These are phyloP conservation scores for Channa argus DNA, from an alignment of 2,113 vertebrate species.

Conservation along the genomic window DNA sequence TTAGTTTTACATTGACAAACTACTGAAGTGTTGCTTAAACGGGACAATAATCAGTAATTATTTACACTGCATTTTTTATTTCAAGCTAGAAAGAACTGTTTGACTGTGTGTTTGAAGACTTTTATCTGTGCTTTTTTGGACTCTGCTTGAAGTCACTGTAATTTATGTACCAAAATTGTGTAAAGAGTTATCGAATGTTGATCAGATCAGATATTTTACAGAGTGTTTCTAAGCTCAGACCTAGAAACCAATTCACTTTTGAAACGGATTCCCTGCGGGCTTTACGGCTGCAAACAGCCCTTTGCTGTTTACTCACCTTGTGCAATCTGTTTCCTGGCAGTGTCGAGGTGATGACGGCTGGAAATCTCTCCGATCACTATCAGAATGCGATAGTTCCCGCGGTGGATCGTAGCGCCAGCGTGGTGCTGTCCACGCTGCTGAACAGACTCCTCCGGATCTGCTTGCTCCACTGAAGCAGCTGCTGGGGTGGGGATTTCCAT, in stretches of 20 bases:
- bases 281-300: not conserved
- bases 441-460: slow-evolving; percentile 56
- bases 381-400: slow-evolving; percentile 85
- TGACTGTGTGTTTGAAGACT: too few species aligned
- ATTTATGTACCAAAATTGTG: too few species aligned
- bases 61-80: too few species aligned
- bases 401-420: slow-evolving; percentile 51
- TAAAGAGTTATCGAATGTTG: too few species aligned
- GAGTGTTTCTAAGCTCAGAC: not conserved
- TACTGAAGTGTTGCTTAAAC: too few species aligned
- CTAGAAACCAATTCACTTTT: not conserved
- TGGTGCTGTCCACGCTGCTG: slow-evolving; percentile 71
- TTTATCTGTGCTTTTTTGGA: too few species aligned
- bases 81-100: too few species aligned
- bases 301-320: slow-evolving; percentile 81
- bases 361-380: slow-evolving; percentile 90
- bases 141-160: too few species aligned
- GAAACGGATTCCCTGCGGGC: not conserved
- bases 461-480: slow-evolving; percentile 52
- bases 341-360: slow-evolving; percentile 84
- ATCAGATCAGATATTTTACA: too few species aligned
- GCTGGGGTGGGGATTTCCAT: slow-evolving; percentile 85
- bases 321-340: slow-evolving; percentile 86
- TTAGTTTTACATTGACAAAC: too few species aligned
- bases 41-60: too few species aligned